Evolutionary conservation across 2,888 invertebrate genomes (phyloP).

Genomic region (Heterodera filipjevi): DNA sequence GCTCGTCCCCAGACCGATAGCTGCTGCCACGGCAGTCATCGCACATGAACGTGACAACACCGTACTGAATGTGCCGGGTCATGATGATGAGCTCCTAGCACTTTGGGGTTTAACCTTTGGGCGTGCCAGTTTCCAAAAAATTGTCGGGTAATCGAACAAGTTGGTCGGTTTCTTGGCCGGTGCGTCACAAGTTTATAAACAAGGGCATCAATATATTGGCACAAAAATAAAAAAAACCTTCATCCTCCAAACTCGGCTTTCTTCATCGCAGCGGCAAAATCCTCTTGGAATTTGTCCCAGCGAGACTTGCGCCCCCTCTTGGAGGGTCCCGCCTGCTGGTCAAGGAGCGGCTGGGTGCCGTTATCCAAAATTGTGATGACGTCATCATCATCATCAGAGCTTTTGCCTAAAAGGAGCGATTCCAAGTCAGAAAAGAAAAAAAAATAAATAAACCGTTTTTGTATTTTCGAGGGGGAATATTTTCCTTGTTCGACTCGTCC

Average conservation of each 20-base stretch:
- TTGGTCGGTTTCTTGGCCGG: neutral
- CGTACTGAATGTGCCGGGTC: neutral
- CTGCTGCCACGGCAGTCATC: neutral
- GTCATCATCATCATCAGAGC: no score
- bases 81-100: no score
- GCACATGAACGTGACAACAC: neutral
- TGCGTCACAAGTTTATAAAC: no score
- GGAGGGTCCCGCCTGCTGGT: neutral
- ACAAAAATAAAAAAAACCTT: no score
- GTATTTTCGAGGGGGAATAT: no score
- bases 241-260: no score
- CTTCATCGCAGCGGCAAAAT: neutral
- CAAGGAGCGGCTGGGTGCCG: neutral
- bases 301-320: neutral
- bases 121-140: neutral
- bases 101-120: neutral
- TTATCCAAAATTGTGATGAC: no score
- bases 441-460: no score
- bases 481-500: neutral
- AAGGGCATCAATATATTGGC: no score
- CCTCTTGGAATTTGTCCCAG: neutral
- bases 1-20: neutral
- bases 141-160: neutral
- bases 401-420: no score
- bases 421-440: no score